Conservation (phyloP, 2,888 invertebrate species). For the Stenchaetothrips biformis region DNA sequence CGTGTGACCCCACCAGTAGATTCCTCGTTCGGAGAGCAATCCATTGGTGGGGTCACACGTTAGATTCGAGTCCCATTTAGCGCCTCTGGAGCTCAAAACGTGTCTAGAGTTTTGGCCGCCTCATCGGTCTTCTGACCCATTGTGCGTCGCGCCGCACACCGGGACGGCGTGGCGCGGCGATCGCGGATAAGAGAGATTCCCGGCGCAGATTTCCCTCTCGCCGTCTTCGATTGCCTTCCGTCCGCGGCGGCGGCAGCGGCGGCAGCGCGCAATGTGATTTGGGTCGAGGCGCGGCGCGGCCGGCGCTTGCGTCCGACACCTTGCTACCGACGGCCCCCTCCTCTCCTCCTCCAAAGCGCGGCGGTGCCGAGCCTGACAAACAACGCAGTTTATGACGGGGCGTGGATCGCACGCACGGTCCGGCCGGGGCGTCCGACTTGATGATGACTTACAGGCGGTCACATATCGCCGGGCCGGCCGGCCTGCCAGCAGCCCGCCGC, state of each 20-base stretch:
- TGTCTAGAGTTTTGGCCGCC: too few relatives aligned
- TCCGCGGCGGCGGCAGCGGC: not conserved
- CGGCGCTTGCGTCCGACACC: not conserved
- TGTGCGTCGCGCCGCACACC: too few relatives aligned
- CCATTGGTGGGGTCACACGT: too few relatives aligned
- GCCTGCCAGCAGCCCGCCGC: not conserved
- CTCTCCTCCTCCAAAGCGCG: not conserved
- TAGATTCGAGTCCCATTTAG: too few relatives aligned
- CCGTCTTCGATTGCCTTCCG: too few relatives aligned
- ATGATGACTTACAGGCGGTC: not conserved
- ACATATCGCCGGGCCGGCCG: not conserved
- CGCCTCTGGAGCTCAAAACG: too few relatives aligned
- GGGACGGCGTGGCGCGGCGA: not conserved
- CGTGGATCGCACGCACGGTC: not conserved
- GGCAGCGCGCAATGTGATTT: not conserved
- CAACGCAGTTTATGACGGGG: conserved; percentile 17
- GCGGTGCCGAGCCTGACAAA: conserved; percentile 11
- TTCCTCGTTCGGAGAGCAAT: too few relatives aligned
- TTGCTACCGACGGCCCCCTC: not conserved
- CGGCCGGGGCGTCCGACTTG: not conserved
- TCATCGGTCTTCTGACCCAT: too few relatives aligned
- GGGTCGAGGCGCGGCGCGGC: not conserved
- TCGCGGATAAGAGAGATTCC: not conserved
- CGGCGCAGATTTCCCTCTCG: too few relatives aligned
- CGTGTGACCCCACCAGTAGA: too few relatives aligned